phyloP scores from a whole-genome alignment of 2,797 vertebrate species.

The Hydrolagus colliei region DNA sequence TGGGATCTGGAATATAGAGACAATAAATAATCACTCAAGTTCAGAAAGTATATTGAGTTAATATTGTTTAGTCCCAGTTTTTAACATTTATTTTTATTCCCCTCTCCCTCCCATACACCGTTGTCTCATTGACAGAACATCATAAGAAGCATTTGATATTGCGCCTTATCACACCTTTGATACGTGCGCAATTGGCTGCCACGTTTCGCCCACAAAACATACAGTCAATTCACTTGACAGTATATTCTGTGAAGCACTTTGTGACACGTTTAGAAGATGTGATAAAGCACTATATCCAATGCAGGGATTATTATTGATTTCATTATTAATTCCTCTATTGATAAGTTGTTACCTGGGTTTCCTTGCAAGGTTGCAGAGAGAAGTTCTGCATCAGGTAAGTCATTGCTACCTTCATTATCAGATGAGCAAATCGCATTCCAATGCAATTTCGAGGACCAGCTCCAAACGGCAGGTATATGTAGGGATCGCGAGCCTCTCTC shows the following conservation, averaged over 20 bases:
- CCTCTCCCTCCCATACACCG: too few species aligned
- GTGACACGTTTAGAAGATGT: not conserved
- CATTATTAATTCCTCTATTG: constrained; percentile 12
- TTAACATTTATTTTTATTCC: too few species aligned
- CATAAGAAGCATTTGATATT: too few species aligned
- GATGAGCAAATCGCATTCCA: constrained; percentile 69
- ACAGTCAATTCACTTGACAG: not conserved
- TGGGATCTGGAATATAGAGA: constrained; percentile 26
- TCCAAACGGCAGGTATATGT: constrained; percentile 71
- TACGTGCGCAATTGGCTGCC: too few species aligned
- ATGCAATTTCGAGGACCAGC: constrained; percentile 76
- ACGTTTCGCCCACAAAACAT: not conserved
- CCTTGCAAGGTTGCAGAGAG: constrained; percentile 65
- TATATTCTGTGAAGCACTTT: not conserved
- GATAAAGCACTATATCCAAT: too few species aligned
- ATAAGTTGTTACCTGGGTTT: constrained; percentile 59
- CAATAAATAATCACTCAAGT: not conserved
- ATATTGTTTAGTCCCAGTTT: too few species aligned
- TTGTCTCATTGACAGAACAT: too few species aligned
- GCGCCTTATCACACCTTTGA: too few species aligned
- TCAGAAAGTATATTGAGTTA: not conserved
- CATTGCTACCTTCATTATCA: constrained; percentile 63
- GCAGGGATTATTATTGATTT: not conserved
- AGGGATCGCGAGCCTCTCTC: constrained; percentile 56
- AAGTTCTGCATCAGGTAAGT: constrained; percentile 63